These are phyloP conservation scores for Dorcus parallelipipedus DNA, from an alignment of 2,888 invertebrate species.

Conservation along the genomic window DNA sequence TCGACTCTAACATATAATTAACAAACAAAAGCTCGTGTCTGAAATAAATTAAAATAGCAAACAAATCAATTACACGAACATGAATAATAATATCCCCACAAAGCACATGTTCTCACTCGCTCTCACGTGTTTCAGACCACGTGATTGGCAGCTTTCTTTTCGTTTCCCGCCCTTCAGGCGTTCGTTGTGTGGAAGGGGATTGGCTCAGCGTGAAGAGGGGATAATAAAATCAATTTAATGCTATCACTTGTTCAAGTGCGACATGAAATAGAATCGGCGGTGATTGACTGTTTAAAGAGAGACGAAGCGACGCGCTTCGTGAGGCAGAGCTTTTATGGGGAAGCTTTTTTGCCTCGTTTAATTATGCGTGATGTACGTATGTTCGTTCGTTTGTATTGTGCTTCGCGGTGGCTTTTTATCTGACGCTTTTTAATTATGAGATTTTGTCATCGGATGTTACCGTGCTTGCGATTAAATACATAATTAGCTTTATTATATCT, in stretches of 20 bases:
- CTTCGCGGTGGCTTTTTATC: too few species aligned
- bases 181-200: conserved; percentile 42
- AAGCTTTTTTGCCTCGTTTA: conserved; percentile 16
- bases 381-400: conserved; percentile 4
- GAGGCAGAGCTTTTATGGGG: too few species aligned
- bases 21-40: conserved; percentile 25
- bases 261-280: conserved; percentile 12
- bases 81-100: conserved; percentile 31
- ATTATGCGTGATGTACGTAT: conserved; percentile 19
- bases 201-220: conserved; percentile 41
- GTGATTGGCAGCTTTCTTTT: conserved; percentile 46
- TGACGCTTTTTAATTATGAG: too few species aligned
- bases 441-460: too few species aligned
- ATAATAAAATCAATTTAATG: conserved; percentile 53
- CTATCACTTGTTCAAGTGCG: conserved; percentile 36
- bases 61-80: conserved; percentile 44
- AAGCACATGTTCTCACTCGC: not conserved
- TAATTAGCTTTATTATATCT: too few species aligned
- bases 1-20: conserved; percentile 13
- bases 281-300: conserved; percentile 9
- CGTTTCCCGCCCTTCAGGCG: conserved; percentile 43
- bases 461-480: too few species aligned
- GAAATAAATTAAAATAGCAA: conserved; percentile 39
- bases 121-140: conserved; percentile 13
- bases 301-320: too few species aligned